Evolutionary conservation across 2,888 invertebrate genomes (phyloP).

Genomic region (Rhamnusium bicolor): DNA sequence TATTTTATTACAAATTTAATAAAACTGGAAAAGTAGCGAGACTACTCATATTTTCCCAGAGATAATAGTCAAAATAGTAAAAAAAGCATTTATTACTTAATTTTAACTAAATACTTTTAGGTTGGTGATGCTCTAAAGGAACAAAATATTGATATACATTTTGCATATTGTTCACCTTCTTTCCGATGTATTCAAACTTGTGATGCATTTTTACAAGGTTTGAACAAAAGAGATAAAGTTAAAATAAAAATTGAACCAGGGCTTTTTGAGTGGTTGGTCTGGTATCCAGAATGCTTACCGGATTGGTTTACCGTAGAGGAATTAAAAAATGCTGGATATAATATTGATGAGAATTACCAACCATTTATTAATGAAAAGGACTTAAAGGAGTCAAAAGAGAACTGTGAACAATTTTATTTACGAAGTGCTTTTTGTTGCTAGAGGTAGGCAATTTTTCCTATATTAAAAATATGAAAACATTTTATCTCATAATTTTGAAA

Average conservation of each 20-base stretch:
- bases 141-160: conserved; percentile 78
- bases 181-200: conserved; percentile 94
- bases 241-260: conserved; percentile 90
- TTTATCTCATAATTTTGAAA: too few relatives aligned
- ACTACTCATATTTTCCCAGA: too few relatives aligned
- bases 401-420: conserved; percentile 79
- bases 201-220: conserved; percentile 74
- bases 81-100: too few relatives aligned
- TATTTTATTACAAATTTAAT: too few relatives aligned
- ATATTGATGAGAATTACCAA: conserved; percentile 81
- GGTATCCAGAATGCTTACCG: conserved; percentile 87
- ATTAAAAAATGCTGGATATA: conserved; percentile 81
- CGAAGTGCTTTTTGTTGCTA: conserved; percentile 76
- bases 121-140: conserved; percentile 89
- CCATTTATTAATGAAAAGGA: conserved; percentile 75
- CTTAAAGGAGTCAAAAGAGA: conserved; percentile 75
- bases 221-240: conserved; percentile 71
- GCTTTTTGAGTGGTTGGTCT: conserved; percentile 93
- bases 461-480: too few relatives aligned
- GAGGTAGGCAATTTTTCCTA: conserved; percentile 62
- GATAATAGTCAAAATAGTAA: too few relatives aligned
- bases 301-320: conserved; percentile 86
- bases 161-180: conserved; percentile 91
- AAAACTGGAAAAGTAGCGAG: too few relatives aligned
- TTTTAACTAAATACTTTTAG: conserved; percentile 29